These are phyloP conservation scores for Drosophila grimshawi DNA, from an alignment of 1,140 invertebrate genomes.

Conservation along the genomic window DNA sequence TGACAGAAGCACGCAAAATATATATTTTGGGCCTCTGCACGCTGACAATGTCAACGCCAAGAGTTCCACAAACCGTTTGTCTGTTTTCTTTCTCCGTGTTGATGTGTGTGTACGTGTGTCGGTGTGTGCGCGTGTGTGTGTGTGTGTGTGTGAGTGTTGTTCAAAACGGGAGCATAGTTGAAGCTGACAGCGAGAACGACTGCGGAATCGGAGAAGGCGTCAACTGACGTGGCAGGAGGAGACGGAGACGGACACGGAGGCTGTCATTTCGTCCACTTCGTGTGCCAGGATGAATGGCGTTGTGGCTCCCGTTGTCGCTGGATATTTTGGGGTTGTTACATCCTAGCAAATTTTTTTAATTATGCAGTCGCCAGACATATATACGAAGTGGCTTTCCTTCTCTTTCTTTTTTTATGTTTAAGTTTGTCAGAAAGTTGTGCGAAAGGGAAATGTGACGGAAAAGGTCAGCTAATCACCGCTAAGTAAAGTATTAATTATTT, in stretches of 20 bases:
- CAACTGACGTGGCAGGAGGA: conserved; percentile 15
- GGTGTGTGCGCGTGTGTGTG: conserved; percentile 11
- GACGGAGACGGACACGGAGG: conserved; percentile 45
- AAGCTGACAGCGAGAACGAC: conserved; percentile 68
- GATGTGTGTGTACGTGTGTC: conserved; percentile 7
- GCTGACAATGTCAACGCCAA: conserved; percentile 75
- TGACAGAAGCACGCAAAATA: conserved; percentile 50
- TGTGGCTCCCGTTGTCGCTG: conserved; percentile 13
- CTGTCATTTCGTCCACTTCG: conserved; percentile 59
- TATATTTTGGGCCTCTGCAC: conserved; percentile 62
- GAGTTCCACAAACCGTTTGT: conserved; percentile 34
- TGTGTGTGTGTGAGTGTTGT: conserved; percentile 13
- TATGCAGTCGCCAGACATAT: conserved; percentile 57
- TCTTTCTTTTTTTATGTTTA: neutral
- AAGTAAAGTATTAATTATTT: conserved; percentile 34
- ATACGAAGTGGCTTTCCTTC: neutral
- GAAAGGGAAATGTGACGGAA: conserved; percentile 9
- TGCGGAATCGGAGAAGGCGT: conserved; percentile 41
- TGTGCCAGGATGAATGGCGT: conserved; percentile 52
- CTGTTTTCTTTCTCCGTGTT: neutral
- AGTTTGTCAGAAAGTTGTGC: conserved; percentile 14
- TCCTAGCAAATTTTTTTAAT: conserved; percentile 71
- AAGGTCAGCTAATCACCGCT: conserved; percentile 31
- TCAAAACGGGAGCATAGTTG: conserved; percentile 62
- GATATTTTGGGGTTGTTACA: conserved; percentile 26